Base-by-base conservation (phyloP, 2,113 vertebrate genomes). In the Ornithorhynchus anatinus region DNA sequence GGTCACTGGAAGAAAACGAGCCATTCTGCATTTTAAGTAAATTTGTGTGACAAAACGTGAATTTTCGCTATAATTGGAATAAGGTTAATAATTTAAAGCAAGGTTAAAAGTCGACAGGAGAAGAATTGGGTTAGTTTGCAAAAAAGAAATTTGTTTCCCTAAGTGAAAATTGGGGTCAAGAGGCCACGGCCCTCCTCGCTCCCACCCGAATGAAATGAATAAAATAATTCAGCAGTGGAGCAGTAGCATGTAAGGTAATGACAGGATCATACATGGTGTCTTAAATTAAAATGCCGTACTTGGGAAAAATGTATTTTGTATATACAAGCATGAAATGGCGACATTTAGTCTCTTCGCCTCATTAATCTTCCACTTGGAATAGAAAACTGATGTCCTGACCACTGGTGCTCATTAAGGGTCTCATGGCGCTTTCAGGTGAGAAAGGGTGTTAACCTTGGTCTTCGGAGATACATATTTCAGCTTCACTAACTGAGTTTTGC, bases 61-160 rank as follows among this genome's bases (percentile, higher is more conserved):
- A 77, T 89, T 84, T 90, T 82, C 91, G 86, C 88, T 71, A 54
- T 80, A 80, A 77, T 86, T 74, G 76, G 62, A 86, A 86, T 87
- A 89, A 91, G 90, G 92, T 93, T 93, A 93, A 92, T 93, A 90
- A 91, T 91, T 93, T 89, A 91, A 93, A 92, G 80, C 60, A 66
- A 85, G 86, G 86, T 77, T 89, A 91, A 92, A 92, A 89, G 92
- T 92, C 92, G 92, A 93, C 93, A 93, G 88, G 85, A 94, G 91
- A 94, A 92, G 94, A 94, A 93, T 93, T 90, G 88, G 91, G 88
- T 93, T 91, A 91, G 92, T 94, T 94, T 93, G 89, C 85, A 85
- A 91, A 92, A 89, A 82, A 89, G 82, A 93, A 91, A 93, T 94
- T 92, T 93, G 90, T 94, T 92, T 92, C 91, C 92, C 90, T 90